Conservation (phyloP, 2,888 invertebrate species). For the Cactoblastis cactorum region DNA sequence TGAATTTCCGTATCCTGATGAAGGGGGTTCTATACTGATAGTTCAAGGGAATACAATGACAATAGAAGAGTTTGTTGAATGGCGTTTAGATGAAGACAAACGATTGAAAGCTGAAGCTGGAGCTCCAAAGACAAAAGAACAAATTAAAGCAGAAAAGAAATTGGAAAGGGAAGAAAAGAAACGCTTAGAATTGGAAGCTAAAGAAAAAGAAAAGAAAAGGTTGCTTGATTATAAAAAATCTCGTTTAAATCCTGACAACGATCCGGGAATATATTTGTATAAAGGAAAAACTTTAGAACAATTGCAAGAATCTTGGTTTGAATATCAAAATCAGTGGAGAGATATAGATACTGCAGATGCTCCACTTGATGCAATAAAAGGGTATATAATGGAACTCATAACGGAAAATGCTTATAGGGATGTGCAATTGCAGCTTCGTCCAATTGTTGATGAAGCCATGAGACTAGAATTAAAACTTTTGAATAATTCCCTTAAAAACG, state of each 20-base stretch:
- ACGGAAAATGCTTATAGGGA: constrained; percentile 82
- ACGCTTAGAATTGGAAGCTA: constrained; percentile 50
- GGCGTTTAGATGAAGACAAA: constrained; percentile 50
- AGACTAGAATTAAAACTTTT: constrained; percentile 74
- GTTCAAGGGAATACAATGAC: constrained; percentile 80
- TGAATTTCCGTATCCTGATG: constrained; percentile 84
- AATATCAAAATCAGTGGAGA: constrained; percentile 60
- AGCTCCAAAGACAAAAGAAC: constrained; percentile 57
- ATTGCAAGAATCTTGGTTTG: constrained; percentile 42
- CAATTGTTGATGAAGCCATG: constrained; percentile 85
- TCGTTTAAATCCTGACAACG: constrained; percentile 66
- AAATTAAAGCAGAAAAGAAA: constrained; percentile 65
- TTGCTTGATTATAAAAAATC: constrained; percentile 64
- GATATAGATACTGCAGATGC: constrained; percentile 59
- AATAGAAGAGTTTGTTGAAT: constrained; percentile 78
- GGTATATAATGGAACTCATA: constrained; percentile 82
- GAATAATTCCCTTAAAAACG: constrained; percentile 72
- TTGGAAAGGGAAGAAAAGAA: constrained; percentile 61
- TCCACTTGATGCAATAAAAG: constrained; percentile 78
- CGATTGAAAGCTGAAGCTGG: constrained; percentile 53
- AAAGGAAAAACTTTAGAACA: constrained; percentile 41
- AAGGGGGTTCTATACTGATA: constrained; percentile 83
- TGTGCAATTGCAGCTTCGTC: constrained; percentile 82
- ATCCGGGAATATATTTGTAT: constrained; percentile 59
- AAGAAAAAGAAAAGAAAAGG: constrained; percentile 51